phyloP scores from a whole-genome alignment of 2,888 invertebrate species.

The Ornithoptera priamus region DNA sequence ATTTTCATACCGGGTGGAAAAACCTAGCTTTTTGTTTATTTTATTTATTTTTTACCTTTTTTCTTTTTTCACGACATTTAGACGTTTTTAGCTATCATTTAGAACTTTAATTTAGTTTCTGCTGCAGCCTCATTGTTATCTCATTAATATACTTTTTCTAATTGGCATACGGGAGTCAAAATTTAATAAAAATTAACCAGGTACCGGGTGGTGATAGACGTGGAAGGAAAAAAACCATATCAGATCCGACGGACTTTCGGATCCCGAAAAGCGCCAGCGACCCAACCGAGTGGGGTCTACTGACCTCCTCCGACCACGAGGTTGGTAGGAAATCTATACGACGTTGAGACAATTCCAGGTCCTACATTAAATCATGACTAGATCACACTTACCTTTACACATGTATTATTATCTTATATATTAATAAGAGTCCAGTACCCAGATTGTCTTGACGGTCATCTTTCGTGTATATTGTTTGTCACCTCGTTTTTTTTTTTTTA shows the following conservation, averaged over 20 bases:
- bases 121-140: neutral
- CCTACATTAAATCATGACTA: constrained; percentile 1
- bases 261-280: constrained; percentile 47
- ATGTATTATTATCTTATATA: neutral
- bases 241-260: constrained; percentile 46
- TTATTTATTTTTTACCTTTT: too few species aligned
- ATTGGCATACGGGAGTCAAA: constrained; percentile 40
- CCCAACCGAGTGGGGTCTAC: constrained; percentile 53
- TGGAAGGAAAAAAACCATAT: constrained; percentile 57
- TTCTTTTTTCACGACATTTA: too few species aligned
- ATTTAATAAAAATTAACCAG: constrained; percentile 41
- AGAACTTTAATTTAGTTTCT: neutral
- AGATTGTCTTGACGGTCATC: constrained; percentile 32
- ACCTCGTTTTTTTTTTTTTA: constrained; percentile 38
- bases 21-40: too few species aligned
- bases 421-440: neutral
- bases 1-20: too few species aligned
- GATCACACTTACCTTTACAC: neutral
- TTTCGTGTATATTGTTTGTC: constrained; percentile 35
- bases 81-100: neutral
- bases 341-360: constrained; percentile 36
- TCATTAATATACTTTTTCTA: constrained; percentile 4
- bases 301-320: constrained; percentile 59
- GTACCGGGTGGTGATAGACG: constrained; percentile 59
- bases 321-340: constrained; percentile 37